Conservation (phyloP, 2,113 vertebrate genomes). For the Deroptyus accipitrinus region DNA sequence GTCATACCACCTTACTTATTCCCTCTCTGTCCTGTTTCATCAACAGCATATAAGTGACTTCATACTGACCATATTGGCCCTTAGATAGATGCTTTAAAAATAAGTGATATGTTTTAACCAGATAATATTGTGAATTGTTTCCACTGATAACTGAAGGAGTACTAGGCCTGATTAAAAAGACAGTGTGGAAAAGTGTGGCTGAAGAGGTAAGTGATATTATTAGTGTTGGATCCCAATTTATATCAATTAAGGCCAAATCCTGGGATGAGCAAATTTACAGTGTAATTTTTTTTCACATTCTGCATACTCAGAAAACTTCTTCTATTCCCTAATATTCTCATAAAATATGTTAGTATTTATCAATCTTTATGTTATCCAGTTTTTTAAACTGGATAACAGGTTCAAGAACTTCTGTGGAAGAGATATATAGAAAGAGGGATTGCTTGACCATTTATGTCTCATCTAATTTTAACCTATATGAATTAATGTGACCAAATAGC, state of each 20-base stretch:
- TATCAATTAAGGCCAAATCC: not conserved
- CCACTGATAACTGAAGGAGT: rapidly evolving
- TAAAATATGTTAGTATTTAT: not conserved
- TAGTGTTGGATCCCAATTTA: not conserved
- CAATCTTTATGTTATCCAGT: not conserved
- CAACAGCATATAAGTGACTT: not conserved
- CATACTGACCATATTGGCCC: not conserved
- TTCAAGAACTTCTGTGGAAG: not conserved
- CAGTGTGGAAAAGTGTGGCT: not conserved
- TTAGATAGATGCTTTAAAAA: not conserved
- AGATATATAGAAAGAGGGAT: not conserved
- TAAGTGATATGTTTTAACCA: not conserved
- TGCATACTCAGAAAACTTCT: not conserved
- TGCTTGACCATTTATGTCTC: not conserved
- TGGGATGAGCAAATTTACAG: not conserved
- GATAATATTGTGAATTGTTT: not conserved
- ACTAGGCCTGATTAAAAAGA: not conserved
- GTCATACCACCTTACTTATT: not conserved
- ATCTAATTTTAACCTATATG: not conserved
- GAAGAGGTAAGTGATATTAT: not conserved
- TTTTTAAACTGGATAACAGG: not conserved
- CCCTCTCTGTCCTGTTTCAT: not conserved
- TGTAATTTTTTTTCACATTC: not conserved
- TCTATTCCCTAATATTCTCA: not conserved
- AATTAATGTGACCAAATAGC: not conserved